Percentiles rank a stretch among this genome's conserved stretches.
These are phyloP conservation scores for Drosophila birchii DNA, from an alignment of 2,888 invertebrate species.

Conservation along the genomic window DNA sequence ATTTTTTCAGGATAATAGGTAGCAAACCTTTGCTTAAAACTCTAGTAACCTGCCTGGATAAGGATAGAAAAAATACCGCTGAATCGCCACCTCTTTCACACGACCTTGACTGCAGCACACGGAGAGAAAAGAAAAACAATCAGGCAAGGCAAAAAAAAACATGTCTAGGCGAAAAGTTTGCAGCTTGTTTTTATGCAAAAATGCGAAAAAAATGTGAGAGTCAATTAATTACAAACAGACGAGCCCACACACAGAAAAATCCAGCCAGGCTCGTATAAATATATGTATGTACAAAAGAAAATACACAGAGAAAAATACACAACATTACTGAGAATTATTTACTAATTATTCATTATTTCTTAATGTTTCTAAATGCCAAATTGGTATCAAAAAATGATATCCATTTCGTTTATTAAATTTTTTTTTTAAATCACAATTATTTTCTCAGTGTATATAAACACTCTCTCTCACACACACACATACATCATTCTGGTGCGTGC, in stretches of 20 bases:
- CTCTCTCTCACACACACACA: neutral
- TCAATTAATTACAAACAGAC: conserved; percentile 72
- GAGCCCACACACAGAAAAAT: conserved; percentile 4
- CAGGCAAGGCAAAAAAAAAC: neutral
- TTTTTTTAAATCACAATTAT: no score
- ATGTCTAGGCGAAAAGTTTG: conserved; percentile 49
- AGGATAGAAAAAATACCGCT: neutral
- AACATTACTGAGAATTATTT: neutral
- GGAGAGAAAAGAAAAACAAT: neutral
- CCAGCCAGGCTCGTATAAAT: neutral
- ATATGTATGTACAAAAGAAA: neutral
- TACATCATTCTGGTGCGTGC: conserved; percentile 45
- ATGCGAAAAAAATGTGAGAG: conserved; percentile 69
- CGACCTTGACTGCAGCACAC: conserved; percentile 66
- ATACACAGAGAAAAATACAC: neutral
- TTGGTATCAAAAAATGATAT: neutral
- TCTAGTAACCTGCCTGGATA: neutral
- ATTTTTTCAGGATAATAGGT: neutral
- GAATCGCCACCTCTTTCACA: conserved; percentile 8
- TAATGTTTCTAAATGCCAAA: neutral
- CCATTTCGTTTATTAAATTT: neutral
- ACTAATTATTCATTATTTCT: no score
- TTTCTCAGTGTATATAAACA: neutral
- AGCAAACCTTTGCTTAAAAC: neutral
- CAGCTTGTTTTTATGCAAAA: conserved; percentile 47